These are phyloP conservation scores for Listronotus oregonensis DNA, from an alignment of 1,140 invertebrate genomes.

Conservation along the genomic window DNA sequence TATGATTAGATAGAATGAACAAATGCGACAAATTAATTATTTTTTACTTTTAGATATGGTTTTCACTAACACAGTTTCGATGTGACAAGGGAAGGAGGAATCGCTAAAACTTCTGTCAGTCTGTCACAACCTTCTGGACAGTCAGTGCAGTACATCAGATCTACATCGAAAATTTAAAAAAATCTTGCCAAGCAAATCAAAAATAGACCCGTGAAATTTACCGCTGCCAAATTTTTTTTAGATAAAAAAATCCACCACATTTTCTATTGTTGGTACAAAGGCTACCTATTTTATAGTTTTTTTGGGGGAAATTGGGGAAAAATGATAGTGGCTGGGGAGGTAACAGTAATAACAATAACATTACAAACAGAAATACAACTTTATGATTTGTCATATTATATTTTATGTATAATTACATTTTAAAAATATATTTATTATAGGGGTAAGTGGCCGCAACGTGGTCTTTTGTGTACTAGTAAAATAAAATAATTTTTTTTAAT, in stretches of 20 bases:
- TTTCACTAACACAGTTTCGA: constrained; percentile 18
- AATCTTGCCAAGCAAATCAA: constrained; percentile 18
- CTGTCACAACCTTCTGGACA: constrained; percentile 17
- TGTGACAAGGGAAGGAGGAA: constrained; percentile 22
- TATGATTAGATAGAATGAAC: too few species aligned
- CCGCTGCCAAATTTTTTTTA: constrained; percentile 31
- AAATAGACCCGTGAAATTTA: constrained; percentile 22
- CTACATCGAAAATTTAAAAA: constrained; percentile 16
- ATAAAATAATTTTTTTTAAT: too few species aligned
- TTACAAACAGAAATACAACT: too few species aligned
- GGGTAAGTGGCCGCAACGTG: too few species aligned
- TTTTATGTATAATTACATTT: too few species aligned
- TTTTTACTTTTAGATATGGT: constrained; percentile 18
- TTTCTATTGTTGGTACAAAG: constrained; percentile 20
- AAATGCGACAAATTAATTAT: too few species aligned
- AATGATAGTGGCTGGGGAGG: constrained; percentile 16
- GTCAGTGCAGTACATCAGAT: constrained; percentile 1
- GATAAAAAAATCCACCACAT: constrained; percentile 29
- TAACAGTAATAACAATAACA: constrained; percentile 11
- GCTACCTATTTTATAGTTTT: constrained; percentile 30
- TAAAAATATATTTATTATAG: too few species aligned
- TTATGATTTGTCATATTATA: too few species aligned
- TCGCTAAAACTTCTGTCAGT: constrained; percentile 13
- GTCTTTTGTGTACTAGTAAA: too few species aligned
- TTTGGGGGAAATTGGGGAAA: constrained; percentile 18